Base-by-base conservation (phyloP, 2,797 vertebrate genomes). In the Esox lucius region DNA sequence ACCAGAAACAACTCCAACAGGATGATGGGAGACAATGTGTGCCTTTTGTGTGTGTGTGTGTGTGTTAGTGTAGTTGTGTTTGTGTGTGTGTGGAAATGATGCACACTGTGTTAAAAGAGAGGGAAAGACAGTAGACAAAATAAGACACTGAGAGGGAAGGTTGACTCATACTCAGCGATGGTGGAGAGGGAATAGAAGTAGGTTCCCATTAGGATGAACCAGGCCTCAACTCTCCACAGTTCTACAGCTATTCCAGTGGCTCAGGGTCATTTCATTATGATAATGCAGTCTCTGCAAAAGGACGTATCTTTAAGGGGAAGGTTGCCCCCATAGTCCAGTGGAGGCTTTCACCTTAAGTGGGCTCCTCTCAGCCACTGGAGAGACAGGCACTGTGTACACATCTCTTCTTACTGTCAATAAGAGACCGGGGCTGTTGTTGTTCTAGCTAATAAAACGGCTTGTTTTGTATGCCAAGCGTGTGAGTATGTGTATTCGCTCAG, bases 211-310 rank as follows among this genome's bases (percentile, higher is more conserved):
- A 74, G 49, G 46, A 67, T 51, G n/a, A 67, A 74, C 46, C 22
- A 11, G 15, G 28, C 72, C 59, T 64, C 71, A 5, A 22, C 71
- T 72, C 35, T 51, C 42, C 64, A 35, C 51, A 64, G 62, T 62
- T 72, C 26, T 69, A 51, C 28, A 71, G 28, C 59, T 73, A 31
- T 65, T 65, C 26, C 39, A 46, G 26, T 17, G 9, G 64, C 11
- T 2, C 4, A 2, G 48, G 72, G 72, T 51, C 72, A 74, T 67
- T 74, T 53, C 64, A 74, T 67, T 74, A 74, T 67, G 72, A 62
- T 74, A 67, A 67, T 53, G 46, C 56, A 24, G 22, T 24, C 48
- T 1, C 62, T 53, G 72, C 51, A 66, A 33, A 66, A 53, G 64
- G 26, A 67, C 62, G 35, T 51, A 49, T 73, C 42, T 53, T 67